phyloP scores from a whole-genome alignment of 1,140 invertebrate genomes.

The Drosophila busckii region DNA sequence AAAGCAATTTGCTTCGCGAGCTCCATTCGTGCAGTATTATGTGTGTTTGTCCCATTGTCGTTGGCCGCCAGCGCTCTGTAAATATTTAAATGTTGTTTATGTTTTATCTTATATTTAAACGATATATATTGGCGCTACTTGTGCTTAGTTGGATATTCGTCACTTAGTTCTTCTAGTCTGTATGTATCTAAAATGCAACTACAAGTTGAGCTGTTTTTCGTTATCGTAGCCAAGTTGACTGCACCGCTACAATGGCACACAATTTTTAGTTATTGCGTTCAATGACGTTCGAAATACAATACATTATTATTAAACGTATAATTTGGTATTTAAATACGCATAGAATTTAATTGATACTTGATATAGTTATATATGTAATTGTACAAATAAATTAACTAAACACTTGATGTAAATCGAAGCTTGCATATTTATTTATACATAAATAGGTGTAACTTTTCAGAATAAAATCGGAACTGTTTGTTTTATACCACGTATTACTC shows the following conservation, averaged over 20 bases:
- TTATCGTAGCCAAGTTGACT: conserved; percentile 38
- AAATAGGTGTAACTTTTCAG: too few relatives aligned
- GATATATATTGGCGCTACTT: conserved; percentile 58
- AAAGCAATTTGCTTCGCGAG: conserved; percentile 33
- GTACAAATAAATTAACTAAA: conserved; percentile 74
- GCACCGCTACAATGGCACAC: conserved; percentile 33
- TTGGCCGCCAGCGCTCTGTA: conserved; percentile 47
- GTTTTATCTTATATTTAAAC: conserved; percentile 35
- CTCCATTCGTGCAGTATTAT: conserved; percentile 72
- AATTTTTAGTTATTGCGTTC: conserved; percentile 14
- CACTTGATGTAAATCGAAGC: conserved; percentile 64
- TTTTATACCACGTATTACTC: too few relatives aligned
- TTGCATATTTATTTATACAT: too few relatives aligned
- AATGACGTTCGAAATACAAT: too few relatives aligned
- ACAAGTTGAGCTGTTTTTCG: conserved; percentile 38
- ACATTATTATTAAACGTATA: too few relatives aligned
- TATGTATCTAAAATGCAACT: conserved; percentile 66
- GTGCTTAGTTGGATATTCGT: conserved; percentile 67
- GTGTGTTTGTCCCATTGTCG: conserved; percentile 11
- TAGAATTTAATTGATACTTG: conserved; percentile 50
- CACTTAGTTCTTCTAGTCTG: conserved; percentile 76
- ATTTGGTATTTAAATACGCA: too few relatives aligned
- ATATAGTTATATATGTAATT: conserved; percentile 57
- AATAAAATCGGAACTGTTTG: too few relatives aligned
- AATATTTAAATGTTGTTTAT: conserved; percentile 51